Evolutionary conservation across 2,797 vertebrate species (phyloP), one percentile per base, ranked within the genome.

Genomic region (Tragopan temminckii): DNA sequence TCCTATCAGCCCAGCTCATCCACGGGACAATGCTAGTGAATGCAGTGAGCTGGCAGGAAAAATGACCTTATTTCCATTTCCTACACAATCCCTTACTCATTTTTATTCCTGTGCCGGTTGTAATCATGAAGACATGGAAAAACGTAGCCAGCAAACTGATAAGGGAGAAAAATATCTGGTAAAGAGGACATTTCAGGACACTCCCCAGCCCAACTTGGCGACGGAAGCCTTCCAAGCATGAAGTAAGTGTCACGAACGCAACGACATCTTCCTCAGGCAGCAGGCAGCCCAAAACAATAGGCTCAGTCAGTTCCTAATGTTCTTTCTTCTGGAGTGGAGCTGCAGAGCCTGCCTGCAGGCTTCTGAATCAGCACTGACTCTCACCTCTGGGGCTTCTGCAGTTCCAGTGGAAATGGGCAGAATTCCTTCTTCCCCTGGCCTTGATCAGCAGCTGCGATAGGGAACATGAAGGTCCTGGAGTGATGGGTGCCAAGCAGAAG

Each of bases 11-110:
- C 27, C 92, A 61, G 8, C 31, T 92, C 77, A 88, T 93, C 85
- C 80, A 79, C 78, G 83, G 63, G 85, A 96, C 89, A 95, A 84
- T 77, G 74, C 48, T 74, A 91, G 16, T 74, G 82, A 85, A 86
- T 95, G 67, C 80, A 91, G 62, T 33, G 67, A 92, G 40, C 1
- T 94, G 79, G 85, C 80, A 91, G 92, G 92, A 96, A 93, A 83
- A 95, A 95, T 91, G 70, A 94, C 70, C 66, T 79, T 94, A 85
- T 92, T 93, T 94, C 94, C 90, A 91, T 83, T 95, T 94, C 94
- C 93, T 57, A 59, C 72, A 89, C 67, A 83, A 88, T 52, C 14
- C 50, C 72, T 93, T 76, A 80, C 85, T 89, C 53, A 2, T 81
- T 89, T 85, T 85, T 80, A 67, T 77, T 88, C 53, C 64, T 84